Percentiles rank a stretch among this genome's conserved stretches.
Conservation (phyloP, 2,888 invertebrate genomes). For the Pseudococcus longispinus region DNA sequence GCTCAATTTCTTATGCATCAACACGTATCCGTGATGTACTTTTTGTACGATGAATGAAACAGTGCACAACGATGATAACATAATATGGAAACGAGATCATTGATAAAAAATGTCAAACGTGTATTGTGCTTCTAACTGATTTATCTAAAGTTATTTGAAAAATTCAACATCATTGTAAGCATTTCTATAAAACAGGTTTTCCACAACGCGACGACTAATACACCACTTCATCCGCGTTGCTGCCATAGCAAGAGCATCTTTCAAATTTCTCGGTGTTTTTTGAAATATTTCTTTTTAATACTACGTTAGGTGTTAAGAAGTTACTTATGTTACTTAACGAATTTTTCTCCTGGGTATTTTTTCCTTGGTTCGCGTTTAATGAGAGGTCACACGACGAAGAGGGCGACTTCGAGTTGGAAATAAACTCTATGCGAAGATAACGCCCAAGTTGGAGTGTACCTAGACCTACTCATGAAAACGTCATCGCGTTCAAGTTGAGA, state of each 20-base stretch:
- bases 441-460: not conserved
- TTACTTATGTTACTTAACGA: not conserved
- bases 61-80: not conserved
- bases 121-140: not conserved
- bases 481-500: not conserved
- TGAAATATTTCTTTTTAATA: not conserved
- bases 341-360: not conserved
- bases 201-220: not conserved
- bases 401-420: not conserved
- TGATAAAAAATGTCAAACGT: slow-evolving; percentile 17
- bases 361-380: not conserved
- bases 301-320: not conserved
- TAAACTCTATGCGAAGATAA: not conserved
- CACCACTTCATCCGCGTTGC: not conserved
- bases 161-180: slow-evolving; percentile 25
- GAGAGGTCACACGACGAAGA: not conserved
- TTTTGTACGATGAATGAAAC: not conserved
- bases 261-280: not conserved
- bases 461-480: not conserved
- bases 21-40: not conserved
- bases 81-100: slow-evolving; percentile 35
- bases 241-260: not conserved
- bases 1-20: not conserved
- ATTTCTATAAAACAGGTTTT: slow-evolving; percentile 18
- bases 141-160: slow-evolving; percentile 32